Evolutionary conservation across 2,888 invertebrate genomes (phyloP).

Genomic region (Dasysyrphus tricinctus): DNA sequence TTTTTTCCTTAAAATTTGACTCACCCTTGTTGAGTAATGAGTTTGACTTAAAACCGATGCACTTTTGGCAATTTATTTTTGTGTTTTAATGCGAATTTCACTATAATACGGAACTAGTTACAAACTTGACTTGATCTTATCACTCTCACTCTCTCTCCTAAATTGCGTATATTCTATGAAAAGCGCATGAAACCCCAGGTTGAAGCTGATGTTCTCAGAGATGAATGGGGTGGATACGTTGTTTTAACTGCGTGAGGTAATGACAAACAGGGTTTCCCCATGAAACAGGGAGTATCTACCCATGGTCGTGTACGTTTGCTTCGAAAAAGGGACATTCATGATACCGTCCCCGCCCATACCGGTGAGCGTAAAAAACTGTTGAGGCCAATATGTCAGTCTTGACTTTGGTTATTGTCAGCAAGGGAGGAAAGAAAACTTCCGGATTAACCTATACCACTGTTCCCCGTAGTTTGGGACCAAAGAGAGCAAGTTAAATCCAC

Average conservation of each 20-base stretch:
- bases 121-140: too few relatives aligned
- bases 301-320: slow-evolving; percentile 97
- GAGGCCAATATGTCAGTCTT: slow-evolving; percentile 98
- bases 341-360: slow-evolving; percentile 95
- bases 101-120: too few relatives aligned
- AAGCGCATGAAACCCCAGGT: slow-evolving; percentile 99
- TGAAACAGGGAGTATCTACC: slow-evolving; percentile 99
- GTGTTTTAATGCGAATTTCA: too few relatives aligned
- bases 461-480: slow-evolving; percentile 98
- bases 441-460: slow-evolving; percentile 97
- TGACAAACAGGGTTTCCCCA: slow-evolving; percentile 99
- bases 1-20: too few relatives aligned
- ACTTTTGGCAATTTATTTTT: too few relatives aligned
- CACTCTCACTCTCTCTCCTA: slow-evolving; percentile 83
- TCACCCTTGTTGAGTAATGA: too few relatives aligned
- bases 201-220: slow-evolving; percentile 96
- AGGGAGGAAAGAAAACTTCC: slow-evolving; percentile 97
- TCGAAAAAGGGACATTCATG: slow-evolving; percentile 98
- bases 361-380: slow-evolving; percentile 99
- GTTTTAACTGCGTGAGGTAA: slow-evolving; percentile 98
- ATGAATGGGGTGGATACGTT: slow-evolving; percentile 99
- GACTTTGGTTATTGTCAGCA: slow-evolving; percentile 96
- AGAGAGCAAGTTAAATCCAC: slow-evolving; percentile 97
- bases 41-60: too few relatives aligned
- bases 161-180: slow-evolving; percentile 98